Evolutionary conservation across 2,888 invertebrate genomes (phyloP), one percentile per base, ranked within the genome.

Genomic region (Polia nebulosa): DNA sequence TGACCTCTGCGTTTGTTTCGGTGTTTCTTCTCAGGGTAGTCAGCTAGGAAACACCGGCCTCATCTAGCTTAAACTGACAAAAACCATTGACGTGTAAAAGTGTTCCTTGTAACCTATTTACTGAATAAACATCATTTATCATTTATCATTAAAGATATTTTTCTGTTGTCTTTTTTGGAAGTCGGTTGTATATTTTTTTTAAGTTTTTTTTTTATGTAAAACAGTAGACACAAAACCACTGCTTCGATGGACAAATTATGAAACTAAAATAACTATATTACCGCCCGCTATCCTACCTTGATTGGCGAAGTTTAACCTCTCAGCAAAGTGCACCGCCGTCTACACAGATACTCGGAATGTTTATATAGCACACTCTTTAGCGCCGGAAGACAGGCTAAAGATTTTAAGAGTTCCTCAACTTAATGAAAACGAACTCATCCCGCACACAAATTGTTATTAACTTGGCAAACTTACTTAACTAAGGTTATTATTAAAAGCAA

Each of bases 381-480:
- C 11, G 36, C 9, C 17, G 1, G 29, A 51, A 64, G 58, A 71
- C 64, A 69, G 76, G 68, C 65, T 75, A 56, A 70, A 57, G 49
- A 65, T 70, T 69, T 67, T 64, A 69, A 71, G 65, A 68, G 60
- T 51, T 70, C 56, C 62, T 76, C 36, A 56, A 64, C 44, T 63
- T 78, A 80, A 78, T 73, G 78, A 65, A 55, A 69, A 78, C 55
- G 20, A 76, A 68, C 71, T 70, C 69, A 60, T 61, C 58, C 17
- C 20, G 39, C 61, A 53, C 62, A 55, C 71, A 72, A 82, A 74
- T 83, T 81, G 71, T 69, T 78, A 78, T 82, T 80, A 76, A 78
- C 76, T 82, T 73, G 17, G 76, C 47, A 61, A 76, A 82, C 67
- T 69, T 68, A 77, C 60, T 69, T 70, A 71, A 58, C 66, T 60